phyloP scores from a whole-genome alignment of 2,888 invertebrate species.

The Prosapia bicincta region DNA sequence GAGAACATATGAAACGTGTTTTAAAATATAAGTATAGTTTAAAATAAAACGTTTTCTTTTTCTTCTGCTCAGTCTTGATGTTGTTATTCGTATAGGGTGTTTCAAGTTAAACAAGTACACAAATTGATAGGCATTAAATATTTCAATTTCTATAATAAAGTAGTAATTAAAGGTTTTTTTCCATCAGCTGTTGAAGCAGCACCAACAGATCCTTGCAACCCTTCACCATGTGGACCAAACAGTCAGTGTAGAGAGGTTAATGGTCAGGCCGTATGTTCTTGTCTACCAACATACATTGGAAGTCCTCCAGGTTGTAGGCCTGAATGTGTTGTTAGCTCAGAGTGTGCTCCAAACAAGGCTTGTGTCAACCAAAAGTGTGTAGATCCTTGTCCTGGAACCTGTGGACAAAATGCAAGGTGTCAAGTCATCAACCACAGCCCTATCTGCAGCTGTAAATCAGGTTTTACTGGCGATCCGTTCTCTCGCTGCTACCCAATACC shows the following conservation, averaged over 20 bases:
- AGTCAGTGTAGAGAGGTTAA: slow-evolving; percentile 67
- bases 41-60: too few species aligned
- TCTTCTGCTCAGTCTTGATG: too few species aligned
- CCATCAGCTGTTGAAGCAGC: slow-evolving; percentile 45
- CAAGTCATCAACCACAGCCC: slow-evolving; percentile 72
- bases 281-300: slow-evolving; percentile 65
- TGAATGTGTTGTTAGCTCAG: slow-evolving; percentile 63
- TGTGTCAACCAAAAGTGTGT: slow-evolving; percentile 74
- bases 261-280: slow-evolving; percentile 69
- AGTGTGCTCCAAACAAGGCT: slow-evolving; percentile 65
- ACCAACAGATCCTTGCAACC: slow-evolving; percentile 54
- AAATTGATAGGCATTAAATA: too few species aligned
- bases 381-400: slow-evolving; percentile 72
- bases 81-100: too few species aligned
- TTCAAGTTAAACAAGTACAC: too few species aligned
- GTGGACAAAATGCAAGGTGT: slow-evolving; percentile 68
- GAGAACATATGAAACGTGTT: too few species aligned
- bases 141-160: too few species aligned
- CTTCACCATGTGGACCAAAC: slow-evolving; percentile 62
- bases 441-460: slow-evolving; percentile 62
- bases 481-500: slow-evolving; percentile 42
- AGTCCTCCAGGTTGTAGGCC: slow-evolving; percentile 65
- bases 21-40: too few species aligned
- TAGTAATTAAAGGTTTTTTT: too few species aligned
- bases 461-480: slow-evolving; percentile 74